Base-by-base conservation (phyloP, 2,888 invertebrate genomes). In the Pseudococcus viburni region DNA sequence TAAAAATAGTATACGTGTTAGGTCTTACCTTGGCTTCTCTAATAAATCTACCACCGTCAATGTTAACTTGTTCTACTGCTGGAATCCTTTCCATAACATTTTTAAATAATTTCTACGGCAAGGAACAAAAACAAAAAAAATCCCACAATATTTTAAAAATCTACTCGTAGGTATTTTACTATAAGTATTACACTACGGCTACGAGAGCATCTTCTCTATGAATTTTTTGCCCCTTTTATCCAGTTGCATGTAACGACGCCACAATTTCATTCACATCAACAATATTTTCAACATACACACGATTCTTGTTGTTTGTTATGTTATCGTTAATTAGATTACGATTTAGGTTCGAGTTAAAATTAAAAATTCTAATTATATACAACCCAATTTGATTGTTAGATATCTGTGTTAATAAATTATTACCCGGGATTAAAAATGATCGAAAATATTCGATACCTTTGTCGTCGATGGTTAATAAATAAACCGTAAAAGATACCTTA, bases 11-110 rank as follows among this genome's bases (percentile, higher is more conserved):
- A 33, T 26, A 73, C 9, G 39, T 73, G 26, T 73, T 73, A 33
- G 12, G 83, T 92, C 93, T 95, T 95, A 99, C 98, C 98, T 98
- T 98, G 91, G 98, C 98, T 94, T 99, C 99, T 90, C 98, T 95
- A 91, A 99, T 98, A 93, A 96, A 97, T 92, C 97, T 95, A 91
- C 98, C 98, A 91, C 99, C 99, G 91, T 97, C 96, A 91, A 96
- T 94, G 93, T 99, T 99, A 91, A 98, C 97, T 91, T 96, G 96
- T 92, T 99, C 99, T 91, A 99, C 97, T 92, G 96, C 96, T 91
- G 97, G 96, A 90, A 96, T 97, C 92, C 97, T 95, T 93, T 99
- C 98, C 91, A 97, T 96, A 90, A 98, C 96, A 92, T 95, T 95
- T 91, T 97, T 97, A 93, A 99, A 96, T 92, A 98, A 94, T 92